A percentile compares a stretch with the other conserved stretches of the same genome.
Conservation (phyloP, 2,113 vertebrate species). For the Phaethornis superciliosus region DNA sequence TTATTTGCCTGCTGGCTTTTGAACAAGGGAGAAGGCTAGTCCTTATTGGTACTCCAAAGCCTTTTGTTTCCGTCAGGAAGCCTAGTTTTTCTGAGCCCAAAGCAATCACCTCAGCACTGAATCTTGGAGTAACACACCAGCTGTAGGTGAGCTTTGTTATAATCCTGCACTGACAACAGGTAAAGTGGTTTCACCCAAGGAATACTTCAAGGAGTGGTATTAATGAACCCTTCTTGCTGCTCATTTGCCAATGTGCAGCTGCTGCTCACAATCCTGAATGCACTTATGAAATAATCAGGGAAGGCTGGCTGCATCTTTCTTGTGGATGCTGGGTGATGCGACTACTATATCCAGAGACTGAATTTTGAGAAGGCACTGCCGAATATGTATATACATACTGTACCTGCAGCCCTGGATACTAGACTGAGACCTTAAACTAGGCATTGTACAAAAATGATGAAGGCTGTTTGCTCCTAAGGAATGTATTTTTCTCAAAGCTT, state of each 20-base stretch:
- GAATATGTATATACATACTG: neutral
- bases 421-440: neutral
- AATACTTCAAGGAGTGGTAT: neutral
- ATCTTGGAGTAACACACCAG: neutral
- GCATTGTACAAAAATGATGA: neutral
- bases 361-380: neutral
- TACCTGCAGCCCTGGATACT: neutral
- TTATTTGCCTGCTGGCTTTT: neutral
- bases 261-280: neutral
- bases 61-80: neutral
- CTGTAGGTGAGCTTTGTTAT: neutral
- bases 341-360: neutral
- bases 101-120: neutral
- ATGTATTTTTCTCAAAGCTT: neutral
- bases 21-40: neutral
- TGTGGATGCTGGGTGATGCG: neutral
- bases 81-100: neutral
- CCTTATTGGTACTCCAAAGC: neutral
- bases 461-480: neutral
- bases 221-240: neutral
- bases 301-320: neutral
- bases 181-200: neutral
- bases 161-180: neutral
- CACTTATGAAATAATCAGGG: neutral
- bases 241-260: neutral